Evolutionary conservation across 2,888 invertebrate species (phyloP).

Genomic region (Drosophila fungiperda): DNA sequence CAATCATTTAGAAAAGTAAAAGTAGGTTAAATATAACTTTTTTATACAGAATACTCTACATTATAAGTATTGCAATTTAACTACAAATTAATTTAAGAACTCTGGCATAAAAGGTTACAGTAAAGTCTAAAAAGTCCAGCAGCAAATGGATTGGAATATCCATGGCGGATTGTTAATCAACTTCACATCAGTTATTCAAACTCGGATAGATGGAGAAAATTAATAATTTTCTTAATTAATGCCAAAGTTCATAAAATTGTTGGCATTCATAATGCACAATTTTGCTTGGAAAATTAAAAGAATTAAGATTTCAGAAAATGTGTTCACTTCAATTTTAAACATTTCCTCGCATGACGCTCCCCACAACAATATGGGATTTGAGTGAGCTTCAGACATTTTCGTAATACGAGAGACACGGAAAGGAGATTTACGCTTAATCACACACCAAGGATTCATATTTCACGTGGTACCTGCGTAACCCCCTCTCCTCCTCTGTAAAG

Average conservation of each 20-base stretch:
- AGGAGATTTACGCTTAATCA: slow-evolving; percentile 71
- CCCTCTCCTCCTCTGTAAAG: too few relatives aligned
- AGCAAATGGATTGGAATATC: too few relatives aligned
- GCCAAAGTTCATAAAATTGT: background rate
- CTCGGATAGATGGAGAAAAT: background rate
- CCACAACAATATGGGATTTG: slow-evolving; percentile 2
- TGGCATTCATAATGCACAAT: background rate
- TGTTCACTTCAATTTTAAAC: slow-evolving; percentile 45
- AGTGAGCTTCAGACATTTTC: slow-evolving; percentile 20
- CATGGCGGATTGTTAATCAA: background rate
- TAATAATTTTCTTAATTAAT: background rate
- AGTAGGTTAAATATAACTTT: too few relatives aligned
- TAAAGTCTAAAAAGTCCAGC: too few relatives aligned
- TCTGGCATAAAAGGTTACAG: too few relatives aligned
- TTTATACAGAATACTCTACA: background rate
- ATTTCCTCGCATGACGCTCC: slow-evolving; percentile 25
- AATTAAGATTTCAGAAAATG: slow-evolving; percentile 25
- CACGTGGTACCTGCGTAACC: slow-evolving; percentile 29
- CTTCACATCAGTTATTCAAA: background rate
- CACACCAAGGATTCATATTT: slow-evolving; percentile 77
- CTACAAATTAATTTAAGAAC: background rate
- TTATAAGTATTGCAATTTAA: background rate
- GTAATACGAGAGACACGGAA: slow-evolving; percentile 55
- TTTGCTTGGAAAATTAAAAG: background rate
- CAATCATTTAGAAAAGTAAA: background rate